Conservation (phyloP, 1,140 invertebrate species). For the Cyclina sinensis region DNA sequence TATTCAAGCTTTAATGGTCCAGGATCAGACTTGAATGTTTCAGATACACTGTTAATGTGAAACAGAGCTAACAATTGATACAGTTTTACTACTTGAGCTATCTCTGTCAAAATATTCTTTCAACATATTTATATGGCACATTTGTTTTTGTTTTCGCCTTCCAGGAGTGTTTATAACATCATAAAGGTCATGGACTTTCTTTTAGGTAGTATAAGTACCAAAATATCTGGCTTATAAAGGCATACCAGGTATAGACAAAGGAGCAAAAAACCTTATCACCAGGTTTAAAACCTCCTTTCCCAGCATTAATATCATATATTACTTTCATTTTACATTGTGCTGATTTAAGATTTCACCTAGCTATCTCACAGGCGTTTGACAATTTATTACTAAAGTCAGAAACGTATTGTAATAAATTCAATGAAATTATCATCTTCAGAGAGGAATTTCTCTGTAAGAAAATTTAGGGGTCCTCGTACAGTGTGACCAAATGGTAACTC, state of each 20-base stretch:
- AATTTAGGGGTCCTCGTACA: conserved; percentile 64
- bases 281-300: conserved; percentile 61
- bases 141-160: neutral
- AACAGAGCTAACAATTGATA: too few relatives aligned
- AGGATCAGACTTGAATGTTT: neutral
- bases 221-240: neutral
- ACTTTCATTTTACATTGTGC: conserved; percentile 66
- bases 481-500: conserved; percentile 70
- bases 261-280: conserved; percentile 14
- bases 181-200: neutral
- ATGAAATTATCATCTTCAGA: neutral
- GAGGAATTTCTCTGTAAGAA: conserved; percentile 64
- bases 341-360: conserved; percentile 52
- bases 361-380: conserved; percentile 55
- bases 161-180: neutral
- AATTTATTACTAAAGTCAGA: conserved; percentile 65
- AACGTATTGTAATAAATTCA: conserved; percentile 61
- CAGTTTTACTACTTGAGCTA: neutral
- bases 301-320: conserved; percentile 69
- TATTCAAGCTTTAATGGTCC: neutral
- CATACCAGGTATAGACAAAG: neutral
- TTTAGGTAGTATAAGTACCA: neutral
- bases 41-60: too few relatives aligned
- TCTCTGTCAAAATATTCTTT: neutral
- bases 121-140: neutral